Percentiles rank a stretch among this genome's conserved stretches.
phyloP scores from a whole-genome alignment of 2,888 invertebrate genomes.

The Scrobipalpa costella region DNA sequence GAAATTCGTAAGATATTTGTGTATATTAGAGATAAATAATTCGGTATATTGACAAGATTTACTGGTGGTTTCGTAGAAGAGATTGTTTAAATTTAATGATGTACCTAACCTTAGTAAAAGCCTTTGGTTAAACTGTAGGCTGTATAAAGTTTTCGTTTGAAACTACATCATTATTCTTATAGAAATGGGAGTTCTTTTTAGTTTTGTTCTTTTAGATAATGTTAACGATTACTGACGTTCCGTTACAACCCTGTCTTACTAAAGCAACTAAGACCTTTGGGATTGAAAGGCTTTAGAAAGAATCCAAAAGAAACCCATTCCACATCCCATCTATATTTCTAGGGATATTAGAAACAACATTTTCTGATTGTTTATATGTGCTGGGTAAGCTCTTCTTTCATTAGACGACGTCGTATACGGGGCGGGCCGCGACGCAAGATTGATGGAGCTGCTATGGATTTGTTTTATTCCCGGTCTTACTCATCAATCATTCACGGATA shows the following conservation, averaged over 20 bases:
- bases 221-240: not conserved
- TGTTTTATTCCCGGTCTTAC: constrained; percentile 76
- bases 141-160: no score
- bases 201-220: no score
- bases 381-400: constrained; percentile 78
- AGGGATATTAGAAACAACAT: constrained; percentile 73
- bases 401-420: constrained; percentile 73
- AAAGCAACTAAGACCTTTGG: not conserved
- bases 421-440: constrained; percentile 65
- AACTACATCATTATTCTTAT: no score
- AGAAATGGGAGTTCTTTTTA: not conserved
- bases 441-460: constrained; percentile 77
- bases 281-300: constrained; percentile 13
- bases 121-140: no score
- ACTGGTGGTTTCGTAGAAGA: no score
- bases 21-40: no score
- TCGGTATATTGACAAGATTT: no score
- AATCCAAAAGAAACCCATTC: constrained; percentile 20
- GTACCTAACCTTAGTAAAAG: no score
- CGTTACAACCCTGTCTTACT: not conserved
- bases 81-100: no score
- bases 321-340: constrained; percentile 66
- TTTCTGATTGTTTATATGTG: constrained; percentile 77
- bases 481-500: constrained; percentile 80
- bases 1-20: not conserved